A percentile compares a stretch with the other conserved stretches of the same genome.
phyloP scores from a whole-genome alignment of 2,113 vertebrate species.

The Australoheros scitulus region DNA sequence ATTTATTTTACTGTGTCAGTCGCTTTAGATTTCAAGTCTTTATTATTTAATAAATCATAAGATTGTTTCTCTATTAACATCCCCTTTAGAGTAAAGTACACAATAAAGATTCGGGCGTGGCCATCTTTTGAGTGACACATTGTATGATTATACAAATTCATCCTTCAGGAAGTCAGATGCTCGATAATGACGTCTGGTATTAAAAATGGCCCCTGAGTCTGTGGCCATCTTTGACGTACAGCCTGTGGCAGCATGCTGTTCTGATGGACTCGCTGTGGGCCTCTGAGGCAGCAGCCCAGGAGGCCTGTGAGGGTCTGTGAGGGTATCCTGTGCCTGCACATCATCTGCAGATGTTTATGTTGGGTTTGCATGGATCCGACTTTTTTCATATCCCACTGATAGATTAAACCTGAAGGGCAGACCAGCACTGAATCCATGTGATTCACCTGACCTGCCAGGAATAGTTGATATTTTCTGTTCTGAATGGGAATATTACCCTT shows the following conservation, averaged over 20 bases:
- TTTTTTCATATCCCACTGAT: neutral
- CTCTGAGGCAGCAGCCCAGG: rapidly evolving
- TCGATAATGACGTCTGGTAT: too few relatives aligned
- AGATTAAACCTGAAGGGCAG: too few relatives aligned
- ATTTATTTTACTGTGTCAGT: rapidly evolving
- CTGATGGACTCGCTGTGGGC: neutral
- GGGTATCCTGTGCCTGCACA: rapidly evolving
- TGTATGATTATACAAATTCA: neutral
- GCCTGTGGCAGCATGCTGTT: rapidly evolving
- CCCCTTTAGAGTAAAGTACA: neutral
- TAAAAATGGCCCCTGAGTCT: neutral
- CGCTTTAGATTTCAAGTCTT: neutral
- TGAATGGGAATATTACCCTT: neutral
- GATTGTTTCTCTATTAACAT: neutral
- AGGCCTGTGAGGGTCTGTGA: neutral
- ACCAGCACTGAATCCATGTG: neutral
- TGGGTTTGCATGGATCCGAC: rapidly evolving
- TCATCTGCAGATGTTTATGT: neutral
- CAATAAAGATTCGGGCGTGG: neutral
- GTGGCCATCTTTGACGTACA: neutral
- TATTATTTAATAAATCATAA: neutral
- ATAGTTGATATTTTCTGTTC: neutral
- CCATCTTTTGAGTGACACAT: neutral
- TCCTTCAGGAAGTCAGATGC: too few relatives aligned
- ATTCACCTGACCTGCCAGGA: neutral